Evolutionary conservation across 2,113 vertebrate species (phyloP).

Genomic region (Lasiurus cinereus): DNA sequence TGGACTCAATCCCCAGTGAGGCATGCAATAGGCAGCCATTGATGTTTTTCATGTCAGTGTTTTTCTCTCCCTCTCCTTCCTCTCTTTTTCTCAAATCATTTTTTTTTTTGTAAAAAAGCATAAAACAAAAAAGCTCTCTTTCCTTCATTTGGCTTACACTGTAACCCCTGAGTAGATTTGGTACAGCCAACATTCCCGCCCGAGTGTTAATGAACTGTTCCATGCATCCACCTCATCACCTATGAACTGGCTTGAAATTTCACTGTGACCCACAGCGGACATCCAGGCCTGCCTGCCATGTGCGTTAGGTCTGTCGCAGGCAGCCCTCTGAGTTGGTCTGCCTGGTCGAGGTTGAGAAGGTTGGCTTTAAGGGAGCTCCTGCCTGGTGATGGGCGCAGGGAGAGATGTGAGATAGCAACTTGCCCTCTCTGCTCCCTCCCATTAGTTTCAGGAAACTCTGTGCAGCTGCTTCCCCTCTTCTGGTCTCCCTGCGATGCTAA

Average conservation of each 20-base stretch:
- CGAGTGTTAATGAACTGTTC: background rate
- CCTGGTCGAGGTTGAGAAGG: background rate
- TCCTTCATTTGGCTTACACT: background rate
- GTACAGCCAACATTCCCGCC: background rate
- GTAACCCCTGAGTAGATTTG: too few species aligned
- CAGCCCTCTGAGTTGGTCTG: background rate
- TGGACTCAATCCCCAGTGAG: too few species aligned
- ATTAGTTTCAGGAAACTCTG: conserved; percentile 42
- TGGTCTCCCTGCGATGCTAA: conserved; percentile 59
- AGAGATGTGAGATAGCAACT: background rate
- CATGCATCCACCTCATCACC: background rate
- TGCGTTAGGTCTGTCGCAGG: background rate
- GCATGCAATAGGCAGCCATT: too few species aligned
- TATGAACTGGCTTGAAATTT: background rate
- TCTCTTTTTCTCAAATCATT: too few species aligned
- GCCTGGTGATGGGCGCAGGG: background rate
- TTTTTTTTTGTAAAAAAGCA: too few species aligned
- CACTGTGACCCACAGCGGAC: background rate
- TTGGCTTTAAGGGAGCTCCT: background rate
- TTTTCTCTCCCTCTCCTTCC: too few species aligned
- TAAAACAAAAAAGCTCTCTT: background rate
- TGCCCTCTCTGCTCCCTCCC: background rate
- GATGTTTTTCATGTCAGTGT: too few species aligned
- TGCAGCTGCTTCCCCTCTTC: background rate
- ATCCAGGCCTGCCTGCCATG: background rate